A percentile compares a stretch with the other conserved stretches of the same genome.
Conservation (phyloP, 2,797 vertebrate genomes). For the Acanthiza pusilla region DNA sequence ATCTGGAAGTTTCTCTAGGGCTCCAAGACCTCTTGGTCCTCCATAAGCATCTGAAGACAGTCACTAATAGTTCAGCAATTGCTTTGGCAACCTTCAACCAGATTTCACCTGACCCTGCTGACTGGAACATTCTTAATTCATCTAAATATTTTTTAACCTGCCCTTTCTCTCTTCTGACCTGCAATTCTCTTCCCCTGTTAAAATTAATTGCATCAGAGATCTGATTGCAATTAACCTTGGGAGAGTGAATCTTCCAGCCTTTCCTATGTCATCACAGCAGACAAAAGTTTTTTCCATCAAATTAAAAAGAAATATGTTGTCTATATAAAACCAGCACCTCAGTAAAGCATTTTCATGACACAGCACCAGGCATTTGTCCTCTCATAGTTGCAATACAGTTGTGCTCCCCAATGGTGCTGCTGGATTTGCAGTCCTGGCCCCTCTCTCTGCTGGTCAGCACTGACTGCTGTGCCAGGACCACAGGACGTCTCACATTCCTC, state of each 20-base stretch:
- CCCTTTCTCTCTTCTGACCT: neutral
- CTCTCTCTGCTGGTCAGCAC: neutral
- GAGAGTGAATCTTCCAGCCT: conserved; percentile 9
- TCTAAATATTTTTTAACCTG: neutral
- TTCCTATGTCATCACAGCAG: neutral
- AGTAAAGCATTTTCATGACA: neutral
- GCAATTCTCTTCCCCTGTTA: neutral
- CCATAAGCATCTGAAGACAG: neutral
- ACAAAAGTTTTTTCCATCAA: neutral
- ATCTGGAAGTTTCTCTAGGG: neutral
- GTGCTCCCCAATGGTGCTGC: neutral
- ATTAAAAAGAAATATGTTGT: neutral
- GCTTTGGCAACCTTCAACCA: neutral
- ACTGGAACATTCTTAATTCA: conserved; percentile 13
- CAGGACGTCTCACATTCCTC: neutral
- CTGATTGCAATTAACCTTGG: conserved; percentile 50
- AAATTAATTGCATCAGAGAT: conserved; percentile 24
- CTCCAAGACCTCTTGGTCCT: neutral
- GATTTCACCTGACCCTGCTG: conserved; percentile 18
- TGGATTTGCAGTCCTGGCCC: neutral
- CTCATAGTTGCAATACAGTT: neutral
- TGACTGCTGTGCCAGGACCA: neutral
- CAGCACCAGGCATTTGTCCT: neutral
- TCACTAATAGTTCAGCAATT: neutral
- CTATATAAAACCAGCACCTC: neutral